These are phyloP conservation scores for Caenorhabditis latens DNA, from an alignment of 1,140 invertebrate species.

Conservation along the genomic window DNA sequence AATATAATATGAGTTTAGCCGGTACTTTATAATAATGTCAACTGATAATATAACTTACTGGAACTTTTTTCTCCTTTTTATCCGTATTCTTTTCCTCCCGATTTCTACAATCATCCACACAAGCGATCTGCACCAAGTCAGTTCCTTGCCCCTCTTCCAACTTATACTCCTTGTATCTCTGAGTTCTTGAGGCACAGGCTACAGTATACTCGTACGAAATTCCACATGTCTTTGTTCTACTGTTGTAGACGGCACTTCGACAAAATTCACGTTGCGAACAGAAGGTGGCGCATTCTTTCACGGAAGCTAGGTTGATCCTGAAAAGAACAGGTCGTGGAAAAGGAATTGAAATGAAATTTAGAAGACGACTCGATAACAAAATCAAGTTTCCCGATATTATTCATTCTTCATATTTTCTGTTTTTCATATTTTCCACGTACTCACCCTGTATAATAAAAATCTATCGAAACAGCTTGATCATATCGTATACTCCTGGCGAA, in stretches of 20 bases:
- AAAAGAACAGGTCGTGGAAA: not conserved
- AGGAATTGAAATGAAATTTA: not conserved
- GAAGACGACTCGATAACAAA: conserved; percentile 14
- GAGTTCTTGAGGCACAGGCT: conserved; percentile 34
- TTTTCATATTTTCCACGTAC: conserved; percentile 16
- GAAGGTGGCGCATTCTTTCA: conserved; percentile 62
- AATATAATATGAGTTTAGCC: too few species aligned
- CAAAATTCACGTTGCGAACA: conserved; percentile 66
- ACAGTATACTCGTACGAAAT: conserved; percentile 67
- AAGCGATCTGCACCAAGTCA: conserved; percentile 57
- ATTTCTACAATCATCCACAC: conserved; percentile 51
- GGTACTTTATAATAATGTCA: not conserved
- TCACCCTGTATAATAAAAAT: conserved; percentile 67
- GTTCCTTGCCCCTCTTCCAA: conserved; percentile 47
- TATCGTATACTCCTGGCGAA: conserved; percentile 57
- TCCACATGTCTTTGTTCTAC: conserved; percentile 59
- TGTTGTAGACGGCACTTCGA: conserved; percentile 67
- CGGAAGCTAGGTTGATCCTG: conserved; percentile 62
- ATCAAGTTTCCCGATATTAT: conserved; percentile 28
- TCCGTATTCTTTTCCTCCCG: not conserved
- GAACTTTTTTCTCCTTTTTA: conserved; percentile 27
- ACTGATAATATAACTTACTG: conserved; percentile 13
- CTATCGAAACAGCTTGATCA: conserved; percentile 60
- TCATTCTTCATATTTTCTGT: not conserved
- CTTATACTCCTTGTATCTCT: conserved; percentile 23